These are phyloP conservation scores for Simalia tracyae DNA, from an alignment of 2,797 vertebrate species.

Conservation along the genomic window DNA sequence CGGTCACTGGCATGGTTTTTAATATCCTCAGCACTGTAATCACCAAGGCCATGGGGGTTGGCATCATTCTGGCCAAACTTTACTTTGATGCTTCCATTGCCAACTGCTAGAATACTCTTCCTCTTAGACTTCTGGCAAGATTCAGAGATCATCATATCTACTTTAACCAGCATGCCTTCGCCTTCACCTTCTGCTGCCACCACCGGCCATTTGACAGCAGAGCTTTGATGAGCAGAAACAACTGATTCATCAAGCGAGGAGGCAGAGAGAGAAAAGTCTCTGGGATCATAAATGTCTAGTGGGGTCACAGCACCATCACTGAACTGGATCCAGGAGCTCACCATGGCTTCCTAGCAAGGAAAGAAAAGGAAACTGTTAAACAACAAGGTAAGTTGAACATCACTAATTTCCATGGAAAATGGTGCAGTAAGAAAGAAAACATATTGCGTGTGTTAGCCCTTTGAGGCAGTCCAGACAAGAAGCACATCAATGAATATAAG, in stretches of 20 bases:
- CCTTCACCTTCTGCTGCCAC: slow-evolving; percentile 88
- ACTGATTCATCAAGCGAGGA: slow-evolving; percentile 86
- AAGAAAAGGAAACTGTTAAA: slow-evolving; percentile 52
- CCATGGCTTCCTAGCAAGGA: slow-evolving; percentile 87
- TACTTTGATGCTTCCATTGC: slow-evolving; percentile 81
- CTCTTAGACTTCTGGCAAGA: slow-evolving; percentile 92
- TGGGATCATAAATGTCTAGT: slow-evolving; percentile 86
- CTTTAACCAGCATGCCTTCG: slow-evolving; percentile 85
- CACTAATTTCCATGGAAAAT: background rate
- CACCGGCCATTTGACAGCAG: slow-evolving; percentile 78
- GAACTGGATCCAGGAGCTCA: slow-evolving; percentile 95
- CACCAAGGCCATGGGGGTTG: slow-evolving; percentile 58
- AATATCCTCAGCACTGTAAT: slow-evolving; percentile 80
- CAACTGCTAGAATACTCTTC: slow-evolving; percentile 86
- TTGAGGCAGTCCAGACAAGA: background rate
- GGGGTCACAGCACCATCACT: slow-evolving; percentile 91
- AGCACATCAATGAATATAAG: background rate
- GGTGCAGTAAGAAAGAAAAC: background rate
- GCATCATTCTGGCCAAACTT: slow-evolving; percentile 83
- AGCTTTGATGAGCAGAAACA: slow-evolving; percentile 77
- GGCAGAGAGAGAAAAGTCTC: slow-evolving; percentile 85
- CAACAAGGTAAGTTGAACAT: background rate
- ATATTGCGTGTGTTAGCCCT: background rate
- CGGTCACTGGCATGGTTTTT: slow-evolving; percentile 83
- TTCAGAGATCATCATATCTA: slow-evolving; percentile 91